These are phyloP conservation scores for Euschistus heros DNA, from an alignment of 1,140 invertebrate species.

Conservation along the genomic window DNA sequence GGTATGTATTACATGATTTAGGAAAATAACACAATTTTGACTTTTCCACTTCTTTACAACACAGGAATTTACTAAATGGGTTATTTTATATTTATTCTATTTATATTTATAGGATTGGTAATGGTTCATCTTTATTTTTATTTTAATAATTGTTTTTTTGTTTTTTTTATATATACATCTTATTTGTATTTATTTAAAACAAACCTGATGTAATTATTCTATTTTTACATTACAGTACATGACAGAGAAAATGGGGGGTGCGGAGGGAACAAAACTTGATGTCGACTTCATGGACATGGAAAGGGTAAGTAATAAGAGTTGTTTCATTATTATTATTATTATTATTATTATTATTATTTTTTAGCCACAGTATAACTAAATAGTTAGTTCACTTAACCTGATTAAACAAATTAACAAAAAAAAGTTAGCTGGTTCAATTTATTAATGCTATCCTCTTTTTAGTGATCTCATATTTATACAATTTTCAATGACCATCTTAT, in stretches of 20 bases:
- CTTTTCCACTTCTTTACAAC: too few species aligned
- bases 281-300: slow-evolving; percentile 99
- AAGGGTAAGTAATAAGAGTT: slow-evolving; percentile 58
- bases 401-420: neutral
- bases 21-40: too few species aligned
- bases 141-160: neutral
- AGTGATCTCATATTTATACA: too few species aligned
- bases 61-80: too few species aligned
- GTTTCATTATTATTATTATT: neutral
- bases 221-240: slow-evolving; percentile 75
- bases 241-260: slow-evolving; percentile 99
- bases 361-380: too few species aligned
- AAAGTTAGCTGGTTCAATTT: neutral
- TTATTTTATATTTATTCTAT: too few species aligned
- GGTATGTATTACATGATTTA: too few species aligned
- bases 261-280: slow-evolving; percentile 97
- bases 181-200: too few species aligned
- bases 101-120: too few species aligned
- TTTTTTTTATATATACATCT: neutral
- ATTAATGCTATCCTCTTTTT: neutral
- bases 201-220: slow-evolving; percentile 1
- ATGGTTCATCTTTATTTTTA: too few species aligned
- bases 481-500: too few species aligned
- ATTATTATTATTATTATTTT: neutral
- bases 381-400: too few species aligned